Conservation (phyloP, 92 coral and sea anemone species). For the Epizoanthus fatuus region DNA sequence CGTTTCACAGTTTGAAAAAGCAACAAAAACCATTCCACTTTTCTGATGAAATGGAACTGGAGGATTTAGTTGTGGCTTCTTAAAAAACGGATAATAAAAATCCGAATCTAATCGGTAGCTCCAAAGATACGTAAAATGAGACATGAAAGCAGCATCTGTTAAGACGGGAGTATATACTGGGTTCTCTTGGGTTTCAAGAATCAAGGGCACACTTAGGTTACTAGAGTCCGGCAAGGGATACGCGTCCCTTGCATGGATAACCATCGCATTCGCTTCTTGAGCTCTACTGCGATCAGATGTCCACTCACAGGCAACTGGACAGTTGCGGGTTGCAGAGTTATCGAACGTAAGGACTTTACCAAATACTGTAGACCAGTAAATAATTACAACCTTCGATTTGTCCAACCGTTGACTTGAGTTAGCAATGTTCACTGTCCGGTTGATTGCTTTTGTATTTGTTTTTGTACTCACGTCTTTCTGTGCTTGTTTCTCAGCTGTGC, state of each 20-base stretch:
- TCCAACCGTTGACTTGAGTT: too few species aligned
- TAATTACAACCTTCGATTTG: not conserved
- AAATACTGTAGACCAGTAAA: slow-evolving; percentile 69
- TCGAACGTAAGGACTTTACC: slow-evolving; percentile 33
- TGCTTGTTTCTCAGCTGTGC: too few species aligned
- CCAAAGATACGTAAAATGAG: slow-evolving; percentile 41
- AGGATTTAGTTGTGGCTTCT: slow-evolving; percentile 33
- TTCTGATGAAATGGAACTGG: slow-evolving; percentile 62
- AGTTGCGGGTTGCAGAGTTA: not conserved
- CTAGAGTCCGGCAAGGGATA: slow-evolving; percentile 36
- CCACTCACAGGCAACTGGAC: slow-evolving; percentile 49
- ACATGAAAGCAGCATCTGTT: slow-evolving; percentile 39
- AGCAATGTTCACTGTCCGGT: too few species aligned
- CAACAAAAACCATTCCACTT: slow-evolving; percentile 50
- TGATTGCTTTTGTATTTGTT: too few species aligned
- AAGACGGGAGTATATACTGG: slow-evolving; percentile 57
- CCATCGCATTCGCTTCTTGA: slow-evolving; percentile 51
- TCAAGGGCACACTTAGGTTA: slow-evolving; percentile 46
- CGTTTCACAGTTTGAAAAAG: slow-evolving; percentile 64
- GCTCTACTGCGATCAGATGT: slow-evolving; percentile 46
- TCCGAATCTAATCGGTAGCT: slow-evolving; percentile 73
- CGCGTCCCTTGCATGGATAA: slow-evolving; percentile 59
- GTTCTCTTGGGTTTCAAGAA: slow-evolving; percentile 62
- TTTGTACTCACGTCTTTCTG: too few species aligned
- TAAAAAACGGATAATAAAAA: slow-evolving; percentile 48